These are phyloP conservation scores for Numenius arquata DNA, from an alignment of 2,113 vertebrate genomes.

Conservation along the genomic window DNA sequence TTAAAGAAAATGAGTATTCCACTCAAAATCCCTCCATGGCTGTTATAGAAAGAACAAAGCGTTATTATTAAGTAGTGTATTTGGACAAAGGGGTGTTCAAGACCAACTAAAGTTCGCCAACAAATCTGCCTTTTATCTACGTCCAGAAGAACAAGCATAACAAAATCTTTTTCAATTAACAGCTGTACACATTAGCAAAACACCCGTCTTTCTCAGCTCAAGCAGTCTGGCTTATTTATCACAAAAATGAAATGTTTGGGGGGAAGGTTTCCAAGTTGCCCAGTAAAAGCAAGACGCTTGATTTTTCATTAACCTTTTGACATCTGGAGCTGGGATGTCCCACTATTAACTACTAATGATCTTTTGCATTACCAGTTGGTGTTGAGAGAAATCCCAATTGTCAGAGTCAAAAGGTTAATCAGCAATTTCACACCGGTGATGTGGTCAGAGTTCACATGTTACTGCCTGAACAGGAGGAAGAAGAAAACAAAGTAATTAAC, in stretches of 20 bases:
- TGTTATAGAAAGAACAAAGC: slow-evolving; percentile 76
- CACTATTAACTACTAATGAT: slow-evolving; percentile 59
- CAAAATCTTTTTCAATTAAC: slow-evolving; percentile 71
- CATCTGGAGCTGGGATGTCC: slow-evolving; percentile 46
- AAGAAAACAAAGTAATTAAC: slow-evolving; percentile 12
- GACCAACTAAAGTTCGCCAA: slow-evolving; percentile 67
- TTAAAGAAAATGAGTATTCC: slow-evolving; percentile 76
- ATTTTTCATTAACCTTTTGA: slow-evolving; percentile 74
- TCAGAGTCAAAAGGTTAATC: slow-evolving; percentile 69
- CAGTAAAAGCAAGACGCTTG: slow-evolving; percentile 59
- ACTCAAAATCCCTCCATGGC: slow-evolving; percentile 70
- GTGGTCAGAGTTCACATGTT: slow-evolving; percentile 24
- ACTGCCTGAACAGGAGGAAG: slow-evolving; percentile 2
- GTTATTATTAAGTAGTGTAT: slow-evolving; percentile 69
- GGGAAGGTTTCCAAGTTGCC: slow-evolving; percentile 30
- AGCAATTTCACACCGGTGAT: slow-evolving; percentile 63
- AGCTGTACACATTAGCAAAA: slow-evolving; percentile 67
- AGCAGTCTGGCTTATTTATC: slow-evolving; percentile 34
- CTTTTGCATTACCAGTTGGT: slow-evolving; percentile 62
- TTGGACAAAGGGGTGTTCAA: slow-evolving; percentile 72
- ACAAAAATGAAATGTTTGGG: slow-evolving; percentile 21
- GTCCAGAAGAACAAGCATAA: slow-evolving; percentile 65
- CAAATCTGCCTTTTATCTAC: slow-evolving; percentile 68
- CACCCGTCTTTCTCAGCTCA: slow-evolving; percentile 20
- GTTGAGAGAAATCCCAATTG: slow-evolving; percentile 27